Conservation (phyloP, 2,797 vertebrate genomes). For the Eulemur coronatus region DNA sequence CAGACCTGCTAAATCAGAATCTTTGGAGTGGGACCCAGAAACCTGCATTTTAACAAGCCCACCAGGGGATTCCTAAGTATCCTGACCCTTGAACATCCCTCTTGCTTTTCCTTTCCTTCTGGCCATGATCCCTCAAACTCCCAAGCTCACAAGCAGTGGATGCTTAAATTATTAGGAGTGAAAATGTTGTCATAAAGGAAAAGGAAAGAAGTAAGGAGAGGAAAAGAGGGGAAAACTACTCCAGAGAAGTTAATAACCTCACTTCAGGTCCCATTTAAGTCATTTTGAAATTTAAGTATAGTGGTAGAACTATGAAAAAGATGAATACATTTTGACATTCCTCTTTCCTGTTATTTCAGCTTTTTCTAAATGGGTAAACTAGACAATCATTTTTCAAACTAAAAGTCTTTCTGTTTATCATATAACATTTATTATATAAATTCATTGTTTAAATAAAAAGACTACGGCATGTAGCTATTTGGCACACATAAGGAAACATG, state of each 20-base stretch:
- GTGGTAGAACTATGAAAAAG: not conserved
- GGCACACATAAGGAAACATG: not conserved
- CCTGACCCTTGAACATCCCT: not conserved
- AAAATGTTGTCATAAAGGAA: not conserved
- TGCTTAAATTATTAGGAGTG: not conserved
- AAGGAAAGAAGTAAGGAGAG: not conserved
- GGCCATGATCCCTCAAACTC: not conserved
- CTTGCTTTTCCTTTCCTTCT: not conserved
- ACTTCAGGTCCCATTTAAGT: not conserved
- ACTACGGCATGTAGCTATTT: not conserved
- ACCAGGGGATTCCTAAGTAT: not conserved
- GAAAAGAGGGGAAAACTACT: not conserved
- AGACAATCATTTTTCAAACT: not conserved
- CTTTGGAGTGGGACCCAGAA: not conserved
- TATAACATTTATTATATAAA: not conserved
- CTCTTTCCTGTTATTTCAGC: not conserved
- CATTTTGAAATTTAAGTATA: slow-evolving; percentile 5
- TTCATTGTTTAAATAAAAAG: not conserved
- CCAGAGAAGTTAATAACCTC: not conserved
- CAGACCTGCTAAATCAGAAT: not conserved
- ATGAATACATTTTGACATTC: not conserved
- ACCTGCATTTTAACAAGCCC: not conserved
- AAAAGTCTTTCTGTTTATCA: not conserved
- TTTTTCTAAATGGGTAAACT: not conserved
- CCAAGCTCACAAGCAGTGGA: not conserved